Conservation (phyloP, 30 jellyfish, hydroid and myxozoan genomes). For the Aurelia coerulea region DNA sequence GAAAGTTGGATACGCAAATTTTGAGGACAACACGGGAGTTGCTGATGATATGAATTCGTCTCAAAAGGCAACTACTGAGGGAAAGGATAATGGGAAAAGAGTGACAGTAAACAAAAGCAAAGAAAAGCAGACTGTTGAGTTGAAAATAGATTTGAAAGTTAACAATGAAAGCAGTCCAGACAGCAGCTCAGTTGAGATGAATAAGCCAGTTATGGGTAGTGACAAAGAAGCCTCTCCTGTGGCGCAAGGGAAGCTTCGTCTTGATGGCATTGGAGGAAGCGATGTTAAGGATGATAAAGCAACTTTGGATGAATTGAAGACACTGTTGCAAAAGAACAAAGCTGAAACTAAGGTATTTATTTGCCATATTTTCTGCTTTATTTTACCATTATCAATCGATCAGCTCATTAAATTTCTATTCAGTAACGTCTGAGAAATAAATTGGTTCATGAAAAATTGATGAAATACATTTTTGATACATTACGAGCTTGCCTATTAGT, state of each 20-base stretch:
- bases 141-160: constrained; percentile 42
- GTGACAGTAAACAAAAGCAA: not conserved
- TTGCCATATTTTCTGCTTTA: not conserved
- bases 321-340: constrained; percentile 25
- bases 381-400: too few relatives aligned
- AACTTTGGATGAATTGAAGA: constrained; percentile 15
- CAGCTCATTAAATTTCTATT: too few relatives aligned
- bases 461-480: too few relatives aligned
- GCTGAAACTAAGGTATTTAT: constrained; percentile 3
- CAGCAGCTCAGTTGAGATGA: constrained; percentile 3
- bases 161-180: constrained; percentile 34
- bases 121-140: constrained; percentile 42
- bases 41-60: not conserved
- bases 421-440: too few relatives aligned
- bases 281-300: not conserved
- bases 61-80: not conserved
- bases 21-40: not conserved
- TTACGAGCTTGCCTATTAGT: too few relatives aligned
- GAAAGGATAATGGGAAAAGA: not conserved
- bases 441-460: too few relatives aligned
- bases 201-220: not conserved
- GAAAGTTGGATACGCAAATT: not conserved
- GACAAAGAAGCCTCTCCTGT: not conserved
- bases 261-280: constrained; percentile 48
- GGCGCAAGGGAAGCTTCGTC: constrained; percentile 10